Conservation (phyloP, 2,888 invertebrate genomes). For the Drosophila fulvimacula region DNA sequence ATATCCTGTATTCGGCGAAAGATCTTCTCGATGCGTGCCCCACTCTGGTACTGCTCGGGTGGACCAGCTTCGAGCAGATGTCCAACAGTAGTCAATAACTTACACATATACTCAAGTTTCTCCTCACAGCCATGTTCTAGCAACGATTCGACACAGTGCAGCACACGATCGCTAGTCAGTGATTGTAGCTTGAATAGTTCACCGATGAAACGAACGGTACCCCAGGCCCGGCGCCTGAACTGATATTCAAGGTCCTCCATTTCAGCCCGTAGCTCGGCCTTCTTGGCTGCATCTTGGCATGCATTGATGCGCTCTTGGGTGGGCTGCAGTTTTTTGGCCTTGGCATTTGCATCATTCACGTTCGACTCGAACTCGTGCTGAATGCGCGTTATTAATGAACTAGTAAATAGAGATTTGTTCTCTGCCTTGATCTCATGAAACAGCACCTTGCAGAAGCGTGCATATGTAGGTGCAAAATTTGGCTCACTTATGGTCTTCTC, state of each 20-base stretch:
- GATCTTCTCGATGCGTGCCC: slow-evolving; percentile 77
- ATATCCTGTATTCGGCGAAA: slow-evolving; percentile 76
- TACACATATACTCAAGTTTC: slow-evolving; percentile 83
- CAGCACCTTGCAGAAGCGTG: slow-evolving; percentile 82
- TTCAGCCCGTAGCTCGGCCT: slow-evolving; percentile 80
- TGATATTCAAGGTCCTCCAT: slow-evolving; percentile 83
- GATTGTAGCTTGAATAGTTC: slow-evolving; percentile 82
- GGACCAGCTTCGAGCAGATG: slow-evolving; percentile 72
- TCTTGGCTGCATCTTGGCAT: slow-evolving; percentile 71
- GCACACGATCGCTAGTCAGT: slow-evolving; percentile 76
- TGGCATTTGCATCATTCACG: slow-evolving; percentile 83
- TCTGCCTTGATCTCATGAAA: slow-evolving; percentile 81
- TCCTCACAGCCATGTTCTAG: slow-evolving; percentile 81
- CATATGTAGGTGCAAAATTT: slow-evolving; percentile 83
- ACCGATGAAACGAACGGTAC: slow-evolving; percentile 83
- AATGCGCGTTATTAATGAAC: slow-evolving; percentile 76
- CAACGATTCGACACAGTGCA: slow-evolving; percentile 78
- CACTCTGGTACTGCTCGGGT: slow-evolving; percentile 55
- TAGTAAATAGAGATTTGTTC: slow-evolving; percentile 74
- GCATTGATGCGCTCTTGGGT: slow-evolving; percentile 72
- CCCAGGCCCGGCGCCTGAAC: slow-evolving; percentile 83
- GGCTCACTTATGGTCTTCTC: slow-evolving; percentile 84
- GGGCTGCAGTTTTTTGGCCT: slow-evolving; percentile 79
- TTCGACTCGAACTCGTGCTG: slow-evolving; percentile 82
- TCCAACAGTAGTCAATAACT: slow-evolving; percentile 81